Conservation (phyloP, 2,888 invertebrate species). For the Himalopsyche kuldschensis region DNA sequence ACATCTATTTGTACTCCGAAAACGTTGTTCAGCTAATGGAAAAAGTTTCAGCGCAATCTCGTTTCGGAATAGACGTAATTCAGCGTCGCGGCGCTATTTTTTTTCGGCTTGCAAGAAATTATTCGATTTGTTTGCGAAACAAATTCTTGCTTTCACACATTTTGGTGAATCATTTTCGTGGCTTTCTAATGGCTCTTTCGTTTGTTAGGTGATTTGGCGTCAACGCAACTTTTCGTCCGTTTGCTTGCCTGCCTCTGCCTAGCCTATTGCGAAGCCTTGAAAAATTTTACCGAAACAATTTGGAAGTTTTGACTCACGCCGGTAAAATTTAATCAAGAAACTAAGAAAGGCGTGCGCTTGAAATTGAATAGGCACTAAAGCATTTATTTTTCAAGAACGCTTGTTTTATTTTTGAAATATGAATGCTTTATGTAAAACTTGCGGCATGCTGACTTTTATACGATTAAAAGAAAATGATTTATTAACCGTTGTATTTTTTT, state of each 20-base stretch:
- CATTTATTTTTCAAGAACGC: not conserved
- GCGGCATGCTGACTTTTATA: not conserved
- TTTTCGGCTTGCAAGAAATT: slow-evolving; percentile 8
- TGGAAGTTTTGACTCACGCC: not conserved
- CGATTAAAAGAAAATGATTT: too few species aligned
- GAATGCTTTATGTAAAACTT: not conserved
- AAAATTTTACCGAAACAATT: not conserved
- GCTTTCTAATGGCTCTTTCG: not conserved
- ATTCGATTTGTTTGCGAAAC: slow-evolving; percentile 6
- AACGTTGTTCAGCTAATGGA: slow-evolving; percentile 31
- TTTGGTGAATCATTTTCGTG: not conserved
- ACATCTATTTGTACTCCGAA: slow-evolving; percentile 31
- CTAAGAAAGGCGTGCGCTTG: not conserved
- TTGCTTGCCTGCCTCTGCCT: not conserved
- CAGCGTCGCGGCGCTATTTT: slow-evolving; percentile 7
- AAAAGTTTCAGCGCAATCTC: slow-evolving; percentile 31
- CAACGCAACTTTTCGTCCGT: not conserved
- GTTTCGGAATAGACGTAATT: slow-evolving; percentile 23
- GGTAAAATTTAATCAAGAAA: not conserved
- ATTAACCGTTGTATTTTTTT: too few species aligned
- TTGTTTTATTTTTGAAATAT: not conserved
- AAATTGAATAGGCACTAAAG: not conserved
- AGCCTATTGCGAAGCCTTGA: not conserved
- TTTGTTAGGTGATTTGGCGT: not conserved
- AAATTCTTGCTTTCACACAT: slow-evolving; percentile 7